Evolutionary conservation across 2,113 vertebrate genomes (phyloP).

Genomic region (Psilopogon haemacephalus): DNA sequence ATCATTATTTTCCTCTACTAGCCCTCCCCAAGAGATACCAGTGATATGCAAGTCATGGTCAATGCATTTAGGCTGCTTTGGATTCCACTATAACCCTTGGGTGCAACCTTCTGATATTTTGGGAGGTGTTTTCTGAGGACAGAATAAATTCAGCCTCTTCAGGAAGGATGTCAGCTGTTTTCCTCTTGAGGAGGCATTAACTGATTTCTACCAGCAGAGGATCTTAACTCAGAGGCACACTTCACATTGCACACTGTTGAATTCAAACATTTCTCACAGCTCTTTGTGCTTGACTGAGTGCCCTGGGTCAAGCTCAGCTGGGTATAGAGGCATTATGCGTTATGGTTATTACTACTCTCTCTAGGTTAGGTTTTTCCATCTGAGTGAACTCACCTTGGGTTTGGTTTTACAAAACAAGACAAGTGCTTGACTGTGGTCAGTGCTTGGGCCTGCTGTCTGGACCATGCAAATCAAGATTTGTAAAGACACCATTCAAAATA

Average conservation of each 20-base stretch:
- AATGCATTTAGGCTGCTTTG: neutral
- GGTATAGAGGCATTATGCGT: neutral
- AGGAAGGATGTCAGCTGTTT: neutral
- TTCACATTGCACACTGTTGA: neutral
- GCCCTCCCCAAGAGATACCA: neutral
- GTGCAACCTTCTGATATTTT: neutral
- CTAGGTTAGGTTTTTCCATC: neutral
- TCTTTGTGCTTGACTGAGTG: neutral
- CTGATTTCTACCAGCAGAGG: neutral
- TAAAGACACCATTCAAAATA: neutral
- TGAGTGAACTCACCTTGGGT: neutral
- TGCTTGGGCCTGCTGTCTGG: neutral
- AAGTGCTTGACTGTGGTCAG: neutral
- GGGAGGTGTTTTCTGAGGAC: neutral
- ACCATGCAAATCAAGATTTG: conserved; percentile 21
- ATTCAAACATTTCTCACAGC: neutral
- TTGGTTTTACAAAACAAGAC: neutral
- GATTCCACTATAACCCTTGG: neutral
- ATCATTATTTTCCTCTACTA: neutral
- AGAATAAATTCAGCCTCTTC: neutral
- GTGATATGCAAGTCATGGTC: neutral
- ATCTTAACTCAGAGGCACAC: neutral
- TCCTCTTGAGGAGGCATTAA: neutral
- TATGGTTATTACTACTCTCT: neutral
- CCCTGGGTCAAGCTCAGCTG: neutral